A percentile compares a stretch with the other conserved stretches of the same genome.
Conservation (phyloP, 2,113 vertebrate species). For the Lepus timidus region DNA sequence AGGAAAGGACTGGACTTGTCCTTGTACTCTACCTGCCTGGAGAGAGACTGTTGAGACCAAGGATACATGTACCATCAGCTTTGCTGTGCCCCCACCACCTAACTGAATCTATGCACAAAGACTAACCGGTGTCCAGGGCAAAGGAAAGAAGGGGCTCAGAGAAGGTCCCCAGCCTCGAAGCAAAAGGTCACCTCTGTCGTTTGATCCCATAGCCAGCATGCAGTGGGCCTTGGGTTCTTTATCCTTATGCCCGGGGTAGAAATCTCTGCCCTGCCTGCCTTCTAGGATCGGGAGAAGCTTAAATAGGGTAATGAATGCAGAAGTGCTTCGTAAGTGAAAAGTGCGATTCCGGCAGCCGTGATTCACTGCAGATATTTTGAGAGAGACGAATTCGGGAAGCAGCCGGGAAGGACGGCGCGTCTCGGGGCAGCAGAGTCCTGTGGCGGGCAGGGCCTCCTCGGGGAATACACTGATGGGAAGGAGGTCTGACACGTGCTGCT, state of each 20-base stretch:
- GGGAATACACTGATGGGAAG: conserved; percentile 86
- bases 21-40: neutral
- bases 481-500: conserved; percentile 83
- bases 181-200: neutral
- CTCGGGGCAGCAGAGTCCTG: conserved; percentile 33
- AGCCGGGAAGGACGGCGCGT: conserved; percentile 62
- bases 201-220: neutral
- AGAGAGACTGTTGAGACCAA: neutral
- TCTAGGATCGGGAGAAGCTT: conserved; percentile 58
- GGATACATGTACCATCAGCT: neutral
- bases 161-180: neutral
- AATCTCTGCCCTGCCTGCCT: neutral
- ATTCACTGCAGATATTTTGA: conserved; percentile 80
- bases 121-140: neutral
- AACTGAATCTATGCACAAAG: neutral
- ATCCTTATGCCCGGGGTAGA: neutral
- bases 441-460: conserved; percentile 73
- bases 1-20: neutral
- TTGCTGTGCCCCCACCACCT: neutral
- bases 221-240: conserved; percentile 13
- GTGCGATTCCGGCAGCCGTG: conserved; percentile 52
- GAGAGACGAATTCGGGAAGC: conserved; percentile 77
- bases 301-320: conserved; percentile 67
- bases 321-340: conserved; percentile 82
- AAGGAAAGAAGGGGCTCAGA: neutral